Conservation (phyloP, 2,888 invertebrate species). For the Microplitis manilae region DNA sequence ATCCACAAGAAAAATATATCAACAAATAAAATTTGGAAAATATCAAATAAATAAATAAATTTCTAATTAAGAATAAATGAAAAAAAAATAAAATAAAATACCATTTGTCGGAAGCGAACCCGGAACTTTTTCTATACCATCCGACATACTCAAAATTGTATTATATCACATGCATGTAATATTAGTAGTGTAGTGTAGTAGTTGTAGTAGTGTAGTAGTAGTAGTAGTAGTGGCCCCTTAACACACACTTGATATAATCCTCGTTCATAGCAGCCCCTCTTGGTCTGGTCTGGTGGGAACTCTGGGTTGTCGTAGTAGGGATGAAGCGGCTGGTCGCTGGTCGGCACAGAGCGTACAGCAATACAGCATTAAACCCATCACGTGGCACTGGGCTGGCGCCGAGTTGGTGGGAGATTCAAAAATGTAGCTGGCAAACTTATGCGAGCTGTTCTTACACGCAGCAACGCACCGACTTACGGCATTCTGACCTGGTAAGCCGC, state of each 20-base stretch:
- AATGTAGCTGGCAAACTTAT: constrained; percentile 28
- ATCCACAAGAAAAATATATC: no score
- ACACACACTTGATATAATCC: not conserved
- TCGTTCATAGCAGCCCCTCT: not conserved
- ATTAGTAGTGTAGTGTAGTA: no score
- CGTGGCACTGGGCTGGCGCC: constrained; percentile 53
- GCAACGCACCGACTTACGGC: constrained; percentile 48
- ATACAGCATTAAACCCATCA: constrained; percentile 29
- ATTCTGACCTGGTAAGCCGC: constrained; percentile 71
- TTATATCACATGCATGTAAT: no score
- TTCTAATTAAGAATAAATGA: no score
- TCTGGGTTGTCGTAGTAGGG: not conserved
- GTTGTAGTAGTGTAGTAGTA: not conserved
- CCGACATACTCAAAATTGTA: no score
- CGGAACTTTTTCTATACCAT: no score
- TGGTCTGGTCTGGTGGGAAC: not conserved
- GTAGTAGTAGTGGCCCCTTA: not conserved
- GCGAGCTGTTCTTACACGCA: constrained; percentile 2
- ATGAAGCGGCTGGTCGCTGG: not conserved
- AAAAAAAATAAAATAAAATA: no score
- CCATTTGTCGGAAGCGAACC: no score
- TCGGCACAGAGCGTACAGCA: no score
- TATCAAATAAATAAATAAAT: no score
- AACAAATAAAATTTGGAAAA: no score
- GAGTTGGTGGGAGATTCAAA: constrained; percentile 41